These are phyloP conservation scores for Malurus leucopterus DNA, from an alignment of 2,797 vertebrate species.

Conservation along the genomic window DNA sequence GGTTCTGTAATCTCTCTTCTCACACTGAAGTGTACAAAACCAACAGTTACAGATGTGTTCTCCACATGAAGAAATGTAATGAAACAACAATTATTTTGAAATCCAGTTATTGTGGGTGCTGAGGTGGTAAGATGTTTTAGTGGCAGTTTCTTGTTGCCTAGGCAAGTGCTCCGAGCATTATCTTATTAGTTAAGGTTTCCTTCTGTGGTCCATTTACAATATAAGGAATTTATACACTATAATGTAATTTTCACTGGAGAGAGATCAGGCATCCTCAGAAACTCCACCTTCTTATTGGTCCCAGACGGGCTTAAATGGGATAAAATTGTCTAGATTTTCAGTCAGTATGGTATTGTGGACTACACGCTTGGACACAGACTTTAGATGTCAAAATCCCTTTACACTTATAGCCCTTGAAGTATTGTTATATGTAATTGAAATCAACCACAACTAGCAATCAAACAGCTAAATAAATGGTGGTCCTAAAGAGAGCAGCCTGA, in stretches of 20 bases:
- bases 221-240: neutral
- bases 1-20: neutral
- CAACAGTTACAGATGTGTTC: neutral
- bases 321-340: neutral
- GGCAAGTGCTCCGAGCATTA: neutral
- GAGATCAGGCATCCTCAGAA: neutral
- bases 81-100: neutral
- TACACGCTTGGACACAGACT: neutral
- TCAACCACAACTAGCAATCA: neutral
- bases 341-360: neutral
- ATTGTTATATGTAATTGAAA: neutral
- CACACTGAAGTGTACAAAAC: neutral
- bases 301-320: neutral
- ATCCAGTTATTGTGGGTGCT: neutral
- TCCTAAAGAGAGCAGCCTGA: neutral
- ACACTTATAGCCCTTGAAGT: neutral
- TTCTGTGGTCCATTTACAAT: neutral
- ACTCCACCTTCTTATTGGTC: neutral
- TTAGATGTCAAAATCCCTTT: neutral
- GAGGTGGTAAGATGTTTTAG: neutral
- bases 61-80: neutral
- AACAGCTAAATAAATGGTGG: neutral
- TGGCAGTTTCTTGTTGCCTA: neutral
- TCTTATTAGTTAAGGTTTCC: neutral
- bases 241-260: neutral